Evolutionary conservation across 2,797 vertebrate species (phyloP), one percentile per base, ranked within the genome.

Genomic region (Gobionotothen gibberifrons): DNA sequence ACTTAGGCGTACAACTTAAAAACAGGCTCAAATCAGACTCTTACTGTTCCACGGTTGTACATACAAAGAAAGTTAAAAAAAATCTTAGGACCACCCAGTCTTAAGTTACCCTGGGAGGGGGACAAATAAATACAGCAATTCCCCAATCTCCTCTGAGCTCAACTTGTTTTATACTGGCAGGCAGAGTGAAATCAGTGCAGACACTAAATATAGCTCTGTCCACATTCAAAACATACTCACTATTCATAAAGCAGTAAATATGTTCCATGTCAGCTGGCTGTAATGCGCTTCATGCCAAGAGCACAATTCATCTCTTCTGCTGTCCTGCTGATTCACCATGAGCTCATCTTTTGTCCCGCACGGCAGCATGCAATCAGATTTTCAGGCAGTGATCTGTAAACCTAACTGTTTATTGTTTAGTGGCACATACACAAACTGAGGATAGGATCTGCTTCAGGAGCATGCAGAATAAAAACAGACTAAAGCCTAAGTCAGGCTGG

Each of bases 181-280:
- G 22, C 40, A 52, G 71, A 3, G 5, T 42, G 14, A 55, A 77
- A 69, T 58, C 52, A 43, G 14, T 1, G 26, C 11, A 16, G 16
- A 76, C 63, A 46, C 12, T 42, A 59, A 32, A 69, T 49, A 54
- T 19, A 53, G 40, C 16, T 2, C 32, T 21, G 29, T 15, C 65
- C 44, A 65, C 29, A 13, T 43, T 36, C 29, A 4, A 58, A 55
- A 46, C 74, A 42, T 36, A 26, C 36, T 60, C 42, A 16, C 40
- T 21, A 12, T 64, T 68, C 32, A 32, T 40, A 40, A 32, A 36
- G 46, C 63, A 68, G 66, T 51, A 17, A 78, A 57, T 87, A 67
- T 79, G 78, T 49, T 85, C 70, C 76, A 71, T 40, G 39, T 78
- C 74, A 29, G 29, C 42, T 58, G 56, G 79, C 72, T 52, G 44